Evolutionary conservation across 2,888 invertebrate genomes (phyloP).

Genomic region (Corbicula japonica): DNA sequence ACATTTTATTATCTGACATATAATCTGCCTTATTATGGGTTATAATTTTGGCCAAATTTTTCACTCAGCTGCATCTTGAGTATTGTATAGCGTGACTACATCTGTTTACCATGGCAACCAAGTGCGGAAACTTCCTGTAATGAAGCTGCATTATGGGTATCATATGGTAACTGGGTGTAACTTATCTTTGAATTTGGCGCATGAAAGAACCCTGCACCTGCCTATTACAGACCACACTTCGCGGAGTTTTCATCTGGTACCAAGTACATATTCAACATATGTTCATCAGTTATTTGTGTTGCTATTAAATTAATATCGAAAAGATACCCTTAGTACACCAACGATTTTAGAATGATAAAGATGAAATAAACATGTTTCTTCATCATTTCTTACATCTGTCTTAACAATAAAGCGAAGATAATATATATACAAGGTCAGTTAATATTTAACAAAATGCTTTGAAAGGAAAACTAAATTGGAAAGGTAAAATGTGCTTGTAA

Average conservation of each 20-base stretch:
- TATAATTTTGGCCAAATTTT: conserved; percentile 11
- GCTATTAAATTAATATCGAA: too few relatives aligned
- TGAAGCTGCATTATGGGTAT: conserved; percentile 57
- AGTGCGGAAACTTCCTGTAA: conserved; percentile 38
- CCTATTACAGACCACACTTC: conserved; percentile 19
- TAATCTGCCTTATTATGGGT: neutral
- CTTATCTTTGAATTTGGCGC: conserved; percentile 32
- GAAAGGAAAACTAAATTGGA: too few relatives aligned
- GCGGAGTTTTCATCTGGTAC: neutral
- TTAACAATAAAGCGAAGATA: too few relatives aligned
- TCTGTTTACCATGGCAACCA: conserved; percentile 38
- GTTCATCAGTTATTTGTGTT: too few relatives aligned
- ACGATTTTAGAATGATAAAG: conserved; percentile 6
- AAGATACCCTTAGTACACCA: too few relatives aligned
- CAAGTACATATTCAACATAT: neutral
- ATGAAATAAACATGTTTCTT: conserved; percentile 8
- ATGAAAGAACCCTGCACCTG: conserved; percentile 22
- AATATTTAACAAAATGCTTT: too few relatives aligned
- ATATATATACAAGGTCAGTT: too few relatives aligned
- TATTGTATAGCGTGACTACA: conserved; percentile 26
- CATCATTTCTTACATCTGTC: conserved; percentile 11
- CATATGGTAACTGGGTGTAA: conserved; percentile 25
- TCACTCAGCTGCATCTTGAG: conserved; percentile 25
- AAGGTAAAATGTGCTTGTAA: too few relatives aligned
- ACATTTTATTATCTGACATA: too few relatives aligned